Base-by-base conservation (phyloP, 30 jellyfish, hydroid and myxozoan species). In the Cassiopea andromeda region DNA sequence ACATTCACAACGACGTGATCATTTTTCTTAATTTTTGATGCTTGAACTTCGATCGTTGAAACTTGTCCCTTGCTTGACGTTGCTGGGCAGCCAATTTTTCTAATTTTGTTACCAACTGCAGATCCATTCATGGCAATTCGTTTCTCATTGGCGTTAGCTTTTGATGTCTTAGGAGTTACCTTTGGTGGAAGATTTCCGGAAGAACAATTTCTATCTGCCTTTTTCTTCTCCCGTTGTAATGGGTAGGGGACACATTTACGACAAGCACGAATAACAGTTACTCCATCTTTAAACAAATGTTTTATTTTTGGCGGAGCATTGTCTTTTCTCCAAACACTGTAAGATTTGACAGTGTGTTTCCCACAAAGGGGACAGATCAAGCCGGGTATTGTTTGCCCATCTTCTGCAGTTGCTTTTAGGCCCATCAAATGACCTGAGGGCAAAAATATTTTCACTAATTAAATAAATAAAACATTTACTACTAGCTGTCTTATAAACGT, bases 231-330 rank as follows among this genome's bases (percentile, higher is more conserved):
- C 8, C 93, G 87, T 48, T 46, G 61, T 44, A 87, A 38, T 2
- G 94, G 95, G 70, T 88, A 88, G 2, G 95, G 95, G 47, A 88
- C 95, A 60, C 95, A 88, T 75, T 73, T 69, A n/a, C 95, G 86
- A 49, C 95, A 88, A 1, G 95, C 95, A 0, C 95, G 85, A n/a
- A 88, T 79, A 19, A 79, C 45, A 0, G 91, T 67, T 27, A 88
- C 88, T 17, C 91, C 95, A 59, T 80, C 91, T 69, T 79, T 88
- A 38, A 88, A 88, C 77, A 88, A 50, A 48, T 71, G 81, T 77
- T 38, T 13, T 19, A 88, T 78, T 72, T 69, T 78, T n/a, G 73
- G 71, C 48, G 95, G 95, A 1, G 95, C 95, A 57, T 78, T 88
- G n/a, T 70, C 81, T 58, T 72, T 79, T 64, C 60, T 69, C 90